Evolutionary conservation across 2,888 invertebrate species (phyloP).

Genomic region (Alviniconcha strummeri): DNA sequence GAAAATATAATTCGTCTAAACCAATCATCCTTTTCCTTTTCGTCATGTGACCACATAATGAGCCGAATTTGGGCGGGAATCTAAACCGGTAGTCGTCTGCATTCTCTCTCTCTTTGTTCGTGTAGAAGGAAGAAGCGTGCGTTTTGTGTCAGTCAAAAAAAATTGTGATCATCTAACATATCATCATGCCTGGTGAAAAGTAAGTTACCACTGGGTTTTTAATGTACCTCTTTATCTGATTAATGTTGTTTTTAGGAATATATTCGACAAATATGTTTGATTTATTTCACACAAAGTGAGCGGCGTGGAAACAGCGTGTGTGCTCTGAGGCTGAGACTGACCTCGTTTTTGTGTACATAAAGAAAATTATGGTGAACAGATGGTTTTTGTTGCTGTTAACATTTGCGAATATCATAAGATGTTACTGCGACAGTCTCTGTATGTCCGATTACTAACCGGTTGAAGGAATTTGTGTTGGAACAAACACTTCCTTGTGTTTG

Average conservation of each 20-base stretch:
- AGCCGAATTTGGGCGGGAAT: slow-evolving; percentile 58
- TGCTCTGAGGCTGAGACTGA: not conserved
- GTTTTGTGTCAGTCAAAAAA: slow-evolving; percentile 13
- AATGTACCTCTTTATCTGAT: not conserved
- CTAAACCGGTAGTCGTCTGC: slow-evolving; percentile 57
- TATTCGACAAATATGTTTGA: too few relatives aligned
- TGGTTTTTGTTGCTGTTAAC: too few relatives aligned
- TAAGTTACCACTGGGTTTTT: slow-evolving; percentile 46
- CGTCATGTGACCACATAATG: slow-evolving; percentile 43
- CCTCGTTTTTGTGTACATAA: not conserved
- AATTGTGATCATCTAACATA: slow-evolving; percentile 33
- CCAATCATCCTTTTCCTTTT: slow-evolving; percentile 4
- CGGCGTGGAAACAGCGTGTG: not conserved
- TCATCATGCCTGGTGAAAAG: slow-evolving; percentile 66
- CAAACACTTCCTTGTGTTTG: too few relatives aligned
- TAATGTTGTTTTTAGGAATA: too few relatives aligned
- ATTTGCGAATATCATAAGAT: too few relatives aligned
- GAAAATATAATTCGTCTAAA: not conserved
- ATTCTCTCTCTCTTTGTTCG: slow-evolving; percentile 38
- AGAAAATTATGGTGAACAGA: not conserved
- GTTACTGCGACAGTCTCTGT: too few relatives aligned
- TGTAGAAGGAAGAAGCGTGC: slow-evolving; percentile 33
- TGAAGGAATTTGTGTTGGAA: too few relatives aligned
- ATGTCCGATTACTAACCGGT: too few relatives aligned
- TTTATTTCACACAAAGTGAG: too few relatives aligned